These are phyloP conservation scores for Lasioglossum vierecki DNA, from an alignment of 2,888 invertebrate species.

Conservation along the genomic window DNA sequence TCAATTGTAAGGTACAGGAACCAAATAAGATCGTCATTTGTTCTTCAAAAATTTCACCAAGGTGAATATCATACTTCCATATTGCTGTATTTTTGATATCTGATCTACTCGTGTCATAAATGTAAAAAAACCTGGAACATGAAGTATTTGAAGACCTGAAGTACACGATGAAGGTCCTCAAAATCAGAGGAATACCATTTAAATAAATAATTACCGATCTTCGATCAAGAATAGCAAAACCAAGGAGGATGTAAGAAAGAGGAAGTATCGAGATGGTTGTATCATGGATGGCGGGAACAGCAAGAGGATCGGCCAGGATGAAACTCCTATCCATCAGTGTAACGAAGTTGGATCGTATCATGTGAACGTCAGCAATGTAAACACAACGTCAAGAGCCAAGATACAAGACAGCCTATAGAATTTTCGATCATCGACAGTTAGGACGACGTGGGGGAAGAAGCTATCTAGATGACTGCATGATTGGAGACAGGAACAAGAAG, in stretches of 20 bases:
- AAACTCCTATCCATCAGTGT: background rate
- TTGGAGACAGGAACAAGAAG: background rate
- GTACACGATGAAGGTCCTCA: too few relatives aligned
- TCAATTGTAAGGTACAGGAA: background rate
- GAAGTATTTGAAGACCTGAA: background rate
- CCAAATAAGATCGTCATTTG: background rate
- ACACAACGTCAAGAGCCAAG: background rate
- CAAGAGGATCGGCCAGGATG: background rate
- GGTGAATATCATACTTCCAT: background rate
- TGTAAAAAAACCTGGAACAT: background rate
- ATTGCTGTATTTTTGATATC: background rate
- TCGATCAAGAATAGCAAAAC: background rate
- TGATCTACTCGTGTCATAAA: too few relatives aligned
- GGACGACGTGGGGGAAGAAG: background rate
- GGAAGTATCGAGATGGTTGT: background rate
- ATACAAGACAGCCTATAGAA: background rate
- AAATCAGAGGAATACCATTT: background rate
- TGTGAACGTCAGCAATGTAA: background rate
- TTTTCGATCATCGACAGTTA: background rate
- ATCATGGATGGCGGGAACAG: background rate
- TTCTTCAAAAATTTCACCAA: background rate
- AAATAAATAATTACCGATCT: background rate
- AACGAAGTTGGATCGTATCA: background rate
- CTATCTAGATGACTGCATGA: background rate
- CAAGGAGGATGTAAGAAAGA: background rate